Evolutionary conservation across 2,888 invertebrate genomes (phyloP).

Genomic region (Camptogramma bilineatum): DNA sequence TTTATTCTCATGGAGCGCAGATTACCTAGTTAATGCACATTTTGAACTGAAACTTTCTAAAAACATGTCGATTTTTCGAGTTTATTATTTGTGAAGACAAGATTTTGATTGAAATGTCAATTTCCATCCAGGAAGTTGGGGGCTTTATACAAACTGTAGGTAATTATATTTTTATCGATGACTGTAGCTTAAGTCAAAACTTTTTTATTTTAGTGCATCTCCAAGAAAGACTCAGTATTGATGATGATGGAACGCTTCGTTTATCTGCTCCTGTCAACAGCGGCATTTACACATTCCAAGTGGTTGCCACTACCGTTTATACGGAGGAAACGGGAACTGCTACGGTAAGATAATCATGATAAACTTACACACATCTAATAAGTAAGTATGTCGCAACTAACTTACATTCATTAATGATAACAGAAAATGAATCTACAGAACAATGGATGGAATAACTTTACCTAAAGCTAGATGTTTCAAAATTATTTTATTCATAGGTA

Average conservation of each 20-base stretch:
- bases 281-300: constrained; percentile 66
- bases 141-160: too few species aligned
- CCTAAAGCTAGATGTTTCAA: neutral
- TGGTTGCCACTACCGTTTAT: constrained; percentile 64
- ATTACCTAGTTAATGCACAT: too few species aligned
- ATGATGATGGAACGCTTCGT: constrained; percentile 64
- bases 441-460: too few species aligned
- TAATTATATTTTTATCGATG: too few species aligned
- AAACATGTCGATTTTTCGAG: too few species aligned
- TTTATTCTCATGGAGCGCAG: neutral
- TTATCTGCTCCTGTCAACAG: constrained; percentile 63
- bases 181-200: neutral
- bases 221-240: constrained; percentile 62
- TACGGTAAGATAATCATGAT: constrained; percentile 52
- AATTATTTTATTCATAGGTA: too few species aligned
- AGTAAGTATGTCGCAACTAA: neutral
- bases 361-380: neutral
- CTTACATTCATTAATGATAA: neutral
- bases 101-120: too few species aligned
- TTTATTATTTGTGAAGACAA: too few species aligned
- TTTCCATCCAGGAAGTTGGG: too few species aligned
- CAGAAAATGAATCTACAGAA: too few species aligned
- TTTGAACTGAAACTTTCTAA: too few species aligned
- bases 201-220: constrained; percentile 63
- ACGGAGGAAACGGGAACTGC: constrained; percentile 59